These are phyloP conservation scores for Prolemur simus DNA, from an alignment of 2,113 vertebrate genomes.

Conservation along the genomic window DNA sequence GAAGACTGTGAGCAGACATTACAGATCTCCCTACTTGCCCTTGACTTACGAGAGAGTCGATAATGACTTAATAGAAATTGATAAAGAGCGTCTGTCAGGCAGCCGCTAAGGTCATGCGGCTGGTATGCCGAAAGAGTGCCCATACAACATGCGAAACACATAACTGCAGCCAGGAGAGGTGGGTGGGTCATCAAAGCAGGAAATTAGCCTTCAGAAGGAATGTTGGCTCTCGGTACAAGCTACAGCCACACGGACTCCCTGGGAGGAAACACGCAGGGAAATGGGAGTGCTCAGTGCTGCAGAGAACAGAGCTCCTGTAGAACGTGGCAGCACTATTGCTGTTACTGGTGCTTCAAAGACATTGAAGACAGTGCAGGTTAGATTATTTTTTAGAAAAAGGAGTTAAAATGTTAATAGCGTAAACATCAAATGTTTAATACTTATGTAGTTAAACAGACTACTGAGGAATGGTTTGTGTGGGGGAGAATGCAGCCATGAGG, in stretches of 20 bases:
- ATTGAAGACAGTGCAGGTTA: constrained; percentile 32
- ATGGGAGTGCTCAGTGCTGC: background rate
- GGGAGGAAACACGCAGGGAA: background rate
- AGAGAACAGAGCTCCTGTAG: background rate
- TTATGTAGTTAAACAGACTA: background rate
- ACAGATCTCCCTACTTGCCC: constrained; percentile 54
- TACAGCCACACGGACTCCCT: background rate
- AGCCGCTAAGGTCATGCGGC: constrained; percentile 64
- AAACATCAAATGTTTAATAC: background rate
- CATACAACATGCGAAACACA: constrained; percentile 4
- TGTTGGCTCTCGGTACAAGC: constrained; percentile 66
- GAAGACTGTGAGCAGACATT: constrained; percentile 47
- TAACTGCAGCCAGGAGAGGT: constrained; percentile 52
- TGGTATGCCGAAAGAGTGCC: constrained; percentile 76
- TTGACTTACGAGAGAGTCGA: constrained; percentile 56
- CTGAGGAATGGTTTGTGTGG: background rate
- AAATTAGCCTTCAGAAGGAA: constrained; percentile 83
- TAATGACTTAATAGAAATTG: constrained; percentile 70
- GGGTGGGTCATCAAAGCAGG: constrained; percentile 81
- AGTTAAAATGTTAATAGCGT: background rate
- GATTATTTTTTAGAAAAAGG: background rate
- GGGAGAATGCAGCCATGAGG: background rate
- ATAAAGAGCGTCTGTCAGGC: constrained; percentile 74
- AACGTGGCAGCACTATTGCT: background rate
- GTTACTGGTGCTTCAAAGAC: background rate